phyloP scores from a whole-genome alignment of 2,888 invertebrate genomes.

The Linnaemya tessellans region DNA sequence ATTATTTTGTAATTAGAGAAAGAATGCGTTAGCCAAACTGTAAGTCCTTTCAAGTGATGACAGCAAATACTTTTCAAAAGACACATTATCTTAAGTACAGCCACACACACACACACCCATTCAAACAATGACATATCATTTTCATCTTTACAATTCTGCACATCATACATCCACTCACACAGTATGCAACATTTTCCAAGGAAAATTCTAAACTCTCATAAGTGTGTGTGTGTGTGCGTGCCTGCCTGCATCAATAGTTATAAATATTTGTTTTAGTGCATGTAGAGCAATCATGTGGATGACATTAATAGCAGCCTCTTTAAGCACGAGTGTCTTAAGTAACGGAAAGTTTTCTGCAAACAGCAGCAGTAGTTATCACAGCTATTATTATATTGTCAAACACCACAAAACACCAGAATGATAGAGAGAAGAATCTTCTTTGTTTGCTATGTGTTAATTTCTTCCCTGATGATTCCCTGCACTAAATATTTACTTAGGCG shows the following conservation, averaged over 20 bases:
- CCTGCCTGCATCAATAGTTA: slow-evolving; percentile 11
- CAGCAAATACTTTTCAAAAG: slow-evolving; percentile 1
- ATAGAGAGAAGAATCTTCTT: slow-evolving; percentile 1
- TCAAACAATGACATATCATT: not conserved
- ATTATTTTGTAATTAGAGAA: not conserved
- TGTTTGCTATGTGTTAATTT: slow-evolving; percentile 26
- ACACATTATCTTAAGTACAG: not conserved
- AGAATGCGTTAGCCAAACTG: not conserved
- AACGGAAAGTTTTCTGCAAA: not conserved
- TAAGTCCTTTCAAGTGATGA: not conserved
- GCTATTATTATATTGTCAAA: slow-evolving; percentile 16
- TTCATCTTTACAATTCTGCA: not conserved
- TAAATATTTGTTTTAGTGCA: slow-evolving; percentile 21
- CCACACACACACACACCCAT: not conserved
- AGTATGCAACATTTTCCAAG: slow-evolving; percentile 12
- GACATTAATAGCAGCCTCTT: slow-evolving; percentile 17
- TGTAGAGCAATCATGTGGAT: slow-evolving; percentile 22
- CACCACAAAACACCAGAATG: not conserved
- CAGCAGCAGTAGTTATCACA: not conserved
- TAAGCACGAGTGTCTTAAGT: not conserved
- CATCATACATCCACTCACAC: not conserved
- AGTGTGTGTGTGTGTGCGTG: not conserved
- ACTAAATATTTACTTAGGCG: slow-evolving; percentile 24
- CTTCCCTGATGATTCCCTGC: not conserved
- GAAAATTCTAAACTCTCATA: slow-evolving; percentile 7